Base-by-base conservation (phyloP, 2,888 invertebrate genomes). In the Watsonalla cultraria region DNA sequence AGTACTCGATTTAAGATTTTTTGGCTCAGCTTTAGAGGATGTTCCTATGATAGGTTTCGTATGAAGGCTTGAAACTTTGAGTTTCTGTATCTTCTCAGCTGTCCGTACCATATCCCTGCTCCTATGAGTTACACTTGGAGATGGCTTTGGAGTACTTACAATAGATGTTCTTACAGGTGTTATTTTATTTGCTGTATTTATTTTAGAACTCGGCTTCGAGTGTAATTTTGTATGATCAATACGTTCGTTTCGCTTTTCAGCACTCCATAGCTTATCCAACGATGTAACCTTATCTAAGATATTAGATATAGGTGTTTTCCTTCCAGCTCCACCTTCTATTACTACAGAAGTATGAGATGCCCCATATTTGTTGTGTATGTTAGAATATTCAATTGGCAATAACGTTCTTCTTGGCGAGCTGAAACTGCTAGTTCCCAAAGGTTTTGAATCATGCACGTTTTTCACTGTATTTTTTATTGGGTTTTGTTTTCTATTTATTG, bases 231-330 rank as follows among this genome's bases (percentile, higher is more conserved):
- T 59, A 46, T 82, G 55, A 64, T 89, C 86, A 52, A 89, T 85
- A 11, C 81, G 81, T 74, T 89, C 90, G 67, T 89, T 90, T 61
- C 90, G 76, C 66, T 88, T 90, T 67, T 90, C 90, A 51, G 89
- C 78, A 67, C 87, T 84, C 90, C 91, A 91, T 37, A 91, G 66
- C 64, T 93, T 92, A 70, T 93, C 93, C 66, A 93, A 85, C 4
- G 93, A 78, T 33, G 90, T 90, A 0, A 90, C 85, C 78, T 87
- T 89, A 55, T 91, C 91, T 54, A 91, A 72, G 64, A 91, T 90
- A 64, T 85, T 91, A 7, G 91, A 76, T 56, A 91, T 91, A 7
- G 91, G 91, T 7, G 91, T 91, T 70, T 80, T 82, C 66, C 90
- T 78, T 33, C 91, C 91, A 48, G 80, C 91, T 24, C 91, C 91